phyloP scores from a whole-genome alignment of 2,113 vertebrate genomes.

The Psittacara wagleri region DNA sequence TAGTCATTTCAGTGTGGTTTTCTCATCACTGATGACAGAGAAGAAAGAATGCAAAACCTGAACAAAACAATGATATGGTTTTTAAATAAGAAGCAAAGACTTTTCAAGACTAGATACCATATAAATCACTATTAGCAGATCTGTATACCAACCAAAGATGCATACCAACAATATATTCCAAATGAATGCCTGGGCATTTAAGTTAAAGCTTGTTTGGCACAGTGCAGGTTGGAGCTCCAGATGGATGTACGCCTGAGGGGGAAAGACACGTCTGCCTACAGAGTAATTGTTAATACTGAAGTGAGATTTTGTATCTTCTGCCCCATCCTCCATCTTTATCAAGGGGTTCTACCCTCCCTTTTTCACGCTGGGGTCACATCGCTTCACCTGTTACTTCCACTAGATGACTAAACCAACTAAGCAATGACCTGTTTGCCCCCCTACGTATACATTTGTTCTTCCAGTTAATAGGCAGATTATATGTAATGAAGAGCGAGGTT shows the following conservation, averaged over 20 bases:
- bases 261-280: not conserved
- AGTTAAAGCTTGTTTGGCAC: conserved; percentile 31
- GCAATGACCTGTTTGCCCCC: not conserved
- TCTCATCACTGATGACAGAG: not conserved
- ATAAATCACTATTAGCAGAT: not conserved
- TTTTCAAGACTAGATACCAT: not conserved
- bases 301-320: not conserved
- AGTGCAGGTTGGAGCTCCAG: conserved; percentile 28
- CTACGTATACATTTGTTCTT: not conserved
- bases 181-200: conserved; percentile 7
- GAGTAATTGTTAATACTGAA: not conserved
- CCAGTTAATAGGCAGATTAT: not conserved
- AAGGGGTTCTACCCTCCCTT: not conserved
- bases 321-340: not conserved
- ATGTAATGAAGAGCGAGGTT: not conserved
- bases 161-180: not conserved
- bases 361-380: not conserved
- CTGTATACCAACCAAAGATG: not conserved
- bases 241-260: not conserved
- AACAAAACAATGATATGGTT: not conserved
- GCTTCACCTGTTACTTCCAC: not conserved
- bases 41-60: not conserved
- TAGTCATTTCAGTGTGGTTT: not conserved
- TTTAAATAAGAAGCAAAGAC: not conserved
- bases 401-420: not conserved